Base-by-base conservation (phyloP, 1,140 invertebrate genomes). In the Tyrophagus putrescentiae region DNA sequence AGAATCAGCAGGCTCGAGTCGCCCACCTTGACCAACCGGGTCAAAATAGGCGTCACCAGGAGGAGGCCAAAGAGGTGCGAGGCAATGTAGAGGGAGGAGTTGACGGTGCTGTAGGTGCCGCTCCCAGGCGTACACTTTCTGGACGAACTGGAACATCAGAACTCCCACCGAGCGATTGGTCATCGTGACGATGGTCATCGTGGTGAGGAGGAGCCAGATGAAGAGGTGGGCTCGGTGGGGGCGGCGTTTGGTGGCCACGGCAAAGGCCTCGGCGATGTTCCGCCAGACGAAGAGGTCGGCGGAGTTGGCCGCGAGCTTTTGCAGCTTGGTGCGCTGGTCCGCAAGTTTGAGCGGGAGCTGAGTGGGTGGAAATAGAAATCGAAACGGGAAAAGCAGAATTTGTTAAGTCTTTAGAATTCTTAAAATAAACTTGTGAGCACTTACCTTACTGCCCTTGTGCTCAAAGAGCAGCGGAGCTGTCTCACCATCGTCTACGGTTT, bases 91-190 rank as follows among this genome's bases (percentile, higher is more conserved):
- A 48, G 16, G 3, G 44, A 6, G 4, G 61, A 29, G 16, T 50
- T 61, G 11, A 34, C n/a, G 25, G n/a, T 50, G n/a, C 33, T 41
- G 45, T 57, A 62, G 11, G n/a, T 7, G 32, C 23, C 31, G 2
- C 32, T 62, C 57, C 61, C 61, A 62, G 18, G 13, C 18, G 33
- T 34, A 62, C n/a, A 62, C 50, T 50, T 39, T 50, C 34, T 62
- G 56, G 4, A 42, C 44, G 36, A 62, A 62, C 32, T 45, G 61
- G 54, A 62, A 62, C 9, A 48, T n/a, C 11, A 62, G 21, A 3
- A 36, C 29, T 3, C 41, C 41, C 1, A 27, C 16, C 3, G 34
- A n/a, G 13, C 42, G n/a, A 5, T 16, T 28, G 16, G 42, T 28
- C 5, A 62, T 25, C 13, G 57, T 5, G 1, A 34, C 28, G n/a